Conservation (phyloP, 2,113 vertebrate species). For the Oceanodroma tethys region DNA sequence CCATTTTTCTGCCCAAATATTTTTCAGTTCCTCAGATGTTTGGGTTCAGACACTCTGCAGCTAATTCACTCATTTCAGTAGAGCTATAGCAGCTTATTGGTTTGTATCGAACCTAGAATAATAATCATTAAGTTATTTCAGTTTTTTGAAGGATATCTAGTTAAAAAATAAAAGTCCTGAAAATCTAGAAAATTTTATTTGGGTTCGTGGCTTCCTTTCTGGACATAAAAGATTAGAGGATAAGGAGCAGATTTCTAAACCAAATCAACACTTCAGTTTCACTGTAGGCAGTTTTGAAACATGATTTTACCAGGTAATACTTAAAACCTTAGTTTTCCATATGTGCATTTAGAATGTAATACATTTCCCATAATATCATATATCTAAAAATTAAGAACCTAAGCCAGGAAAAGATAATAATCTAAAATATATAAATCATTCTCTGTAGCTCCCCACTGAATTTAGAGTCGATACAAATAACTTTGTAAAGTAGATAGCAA, state of each 20-base stretch:
- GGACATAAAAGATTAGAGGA: neutral
- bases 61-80: neutral
- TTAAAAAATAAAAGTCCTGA: neutral
- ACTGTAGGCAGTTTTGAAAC: neutral
- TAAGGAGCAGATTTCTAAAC: neutral
- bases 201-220: neutral
- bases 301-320: neutral
- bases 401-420: neutral
- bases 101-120: neutral
- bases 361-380: neutral
- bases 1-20: neutral
- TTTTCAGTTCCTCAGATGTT: neutral
- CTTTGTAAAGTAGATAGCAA: neutral
- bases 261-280: neutral
- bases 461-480: neutral
- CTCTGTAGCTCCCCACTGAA: neutral
- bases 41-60: neutral
- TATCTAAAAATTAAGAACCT: neutral
- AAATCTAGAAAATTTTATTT: neutral
- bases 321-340: neutral
- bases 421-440: neutral
- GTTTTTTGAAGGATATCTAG: accelerated
- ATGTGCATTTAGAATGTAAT: neutral
- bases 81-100: neutral
- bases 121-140: neutral